Percentiles rank a stretch among this genome's conserved stretches.
Conservation (phyloP, 2,888 invertebrate genomes). For the Caenorhabditis sp. region DNA sequence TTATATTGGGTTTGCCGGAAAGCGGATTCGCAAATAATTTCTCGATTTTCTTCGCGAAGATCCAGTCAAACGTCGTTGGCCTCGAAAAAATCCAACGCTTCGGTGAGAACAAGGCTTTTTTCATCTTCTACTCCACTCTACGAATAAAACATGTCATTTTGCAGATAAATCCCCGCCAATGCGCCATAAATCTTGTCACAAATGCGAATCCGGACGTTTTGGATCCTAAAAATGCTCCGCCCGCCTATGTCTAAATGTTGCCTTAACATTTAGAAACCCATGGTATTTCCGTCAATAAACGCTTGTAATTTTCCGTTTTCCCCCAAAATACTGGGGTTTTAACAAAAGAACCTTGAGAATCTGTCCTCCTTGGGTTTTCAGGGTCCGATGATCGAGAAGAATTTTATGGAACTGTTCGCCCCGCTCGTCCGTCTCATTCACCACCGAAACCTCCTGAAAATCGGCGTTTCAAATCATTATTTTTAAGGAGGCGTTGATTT, state of each 20-base stretch:
- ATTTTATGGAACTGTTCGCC: constrained; percentile 62
- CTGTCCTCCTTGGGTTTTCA: constrained; percentile 71
- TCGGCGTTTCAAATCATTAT: neutral
- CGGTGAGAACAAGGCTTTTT: too few species aligned
- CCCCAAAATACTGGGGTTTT: too few species aligned
- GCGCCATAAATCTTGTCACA: constrained; percentile 29
- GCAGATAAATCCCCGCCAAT: constrained; percentile 29
- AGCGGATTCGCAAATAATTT: constrained; percentile 44
- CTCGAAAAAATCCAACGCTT: constrained; percentile 26
- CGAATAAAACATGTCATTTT: too few species aligned
- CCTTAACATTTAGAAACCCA: too few species aligned
- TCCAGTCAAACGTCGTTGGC: constrained; percentile 42
- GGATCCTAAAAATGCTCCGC: neutral
- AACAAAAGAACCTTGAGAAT: constrained; percentile 68
- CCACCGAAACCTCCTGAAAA: constrained; percentile 64
- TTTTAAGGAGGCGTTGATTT: neutral
- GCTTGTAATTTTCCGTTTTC: constrained; percentile 1
- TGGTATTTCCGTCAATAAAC: neutral
- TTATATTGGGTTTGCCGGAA: constrained; percentile 55
- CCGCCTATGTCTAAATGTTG: constrained; percentile 18
- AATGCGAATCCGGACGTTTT: constrained; percentile 1
- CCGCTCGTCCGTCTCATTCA: constrained; percentile 55
- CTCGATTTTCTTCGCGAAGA: constrained; percentile 54
- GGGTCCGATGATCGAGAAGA: constrained; percentile 67
- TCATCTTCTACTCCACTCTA: too few species aligned